phyloP scores from a whole-genome alignment of 2,113 vertebrate species.

The Pangasianodon gigas region DNA sequence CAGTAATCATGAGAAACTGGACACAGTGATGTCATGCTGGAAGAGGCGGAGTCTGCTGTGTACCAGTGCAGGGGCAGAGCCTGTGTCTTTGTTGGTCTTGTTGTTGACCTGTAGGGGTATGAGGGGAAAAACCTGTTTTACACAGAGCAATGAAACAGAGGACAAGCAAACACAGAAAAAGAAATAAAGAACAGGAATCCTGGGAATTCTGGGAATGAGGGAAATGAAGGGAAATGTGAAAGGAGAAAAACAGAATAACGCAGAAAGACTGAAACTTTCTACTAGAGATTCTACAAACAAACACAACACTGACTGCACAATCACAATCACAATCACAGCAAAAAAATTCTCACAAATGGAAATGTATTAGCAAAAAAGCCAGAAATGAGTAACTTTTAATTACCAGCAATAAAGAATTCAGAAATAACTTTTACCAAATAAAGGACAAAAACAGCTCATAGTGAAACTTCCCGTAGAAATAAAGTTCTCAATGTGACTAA shows the following conservation, averaged over 20 bases:
- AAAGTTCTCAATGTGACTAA: no score
- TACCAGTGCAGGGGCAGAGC: slow-evolving; percentile 96
- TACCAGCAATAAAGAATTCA: no score
- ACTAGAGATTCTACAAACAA: not conserved
- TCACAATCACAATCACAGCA: not conserved
- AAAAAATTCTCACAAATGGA: not conserved
- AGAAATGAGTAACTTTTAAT: no score
- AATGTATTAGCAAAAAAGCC: no score
- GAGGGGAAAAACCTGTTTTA: slow-evolving; percentile 42
- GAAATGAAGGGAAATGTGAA: not conserved
- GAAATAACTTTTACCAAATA: no score
- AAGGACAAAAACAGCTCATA: no score
- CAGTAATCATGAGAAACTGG: not conserved
- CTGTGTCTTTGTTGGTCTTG: slow-evolving; percentile 99
- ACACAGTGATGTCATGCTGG: not conserved
- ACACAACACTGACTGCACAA: not conserved
- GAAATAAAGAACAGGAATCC: not conserved
- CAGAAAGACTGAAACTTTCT: not conserved
- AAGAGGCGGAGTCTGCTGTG: slow-evolving; percentile 40
- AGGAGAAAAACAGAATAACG: not conserved
- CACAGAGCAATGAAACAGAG: not conserved
- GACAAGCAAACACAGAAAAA: not conserved
- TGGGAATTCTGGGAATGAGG: not conserved
- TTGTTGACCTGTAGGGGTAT: slow-evolving; percentile 94
- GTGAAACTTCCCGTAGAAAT: no score